These are phyloP conservation scores for Holacanthus passer DNA, from an alignment of 2,113 vertebrate genomes.

Conservation along the genomic window DNA sequence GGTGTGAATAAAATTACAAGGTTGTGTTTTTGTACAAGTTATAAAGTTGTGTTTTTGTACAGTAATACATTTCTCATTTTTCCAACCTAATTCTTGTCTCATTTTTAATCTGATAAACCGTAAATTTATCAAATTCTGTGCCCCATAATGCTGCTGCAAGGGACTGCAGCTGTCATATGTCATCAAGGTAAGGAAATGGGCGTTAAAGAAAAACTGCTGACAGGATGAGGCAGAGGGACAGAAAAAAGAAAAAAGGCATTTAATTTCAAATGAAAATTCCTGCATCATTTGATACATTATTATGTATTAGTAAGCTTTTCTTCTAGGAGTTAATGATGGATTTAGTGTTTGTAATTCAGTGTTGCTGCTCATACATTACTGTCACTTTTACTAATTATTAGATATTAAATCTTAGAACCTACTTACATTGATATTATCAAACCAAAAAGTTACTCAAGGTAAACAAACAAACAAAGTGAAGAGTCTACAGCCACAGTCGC, in stretches of 20 bases:
- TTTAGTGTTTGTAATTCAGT: not conserved
- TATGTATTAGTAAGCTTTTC: not conserved
- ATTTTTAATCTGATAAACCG: no score
- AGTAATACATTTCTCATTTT: no score
- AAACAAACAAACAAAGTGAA: no score
- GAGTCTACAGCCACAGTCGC: no score
- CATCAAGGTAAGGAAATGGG: no score
- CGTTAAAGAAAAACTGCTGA: not conserved
- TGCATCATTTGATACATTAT: not conserved
- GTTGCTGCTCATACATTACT: not conserved
- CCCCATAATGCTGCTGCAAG: no score
- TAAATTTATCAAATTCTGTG: no score
- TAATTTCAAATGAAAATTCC: not conserved
- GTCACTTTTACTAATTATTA: not conserved
- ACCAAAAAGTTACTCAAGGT: not conserved
- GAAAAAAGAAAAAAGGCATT: not conserved
- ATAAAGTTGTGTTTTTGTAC: no score
- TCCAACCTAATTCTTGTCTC: no score
- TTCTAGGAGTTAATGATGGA: not conserved
- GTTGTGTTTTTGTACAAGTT: no score
- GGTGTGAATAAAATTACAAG: no score
- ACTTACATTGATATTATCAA: not conserved
- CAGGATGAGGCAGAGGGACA: fast-evolving
- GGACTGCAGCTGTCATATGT: no score
- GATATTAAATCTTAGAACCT: not conserved